phyloP scores from a whole-genome alignment of 2,888 invertebrate species.

The Drosophila mimica region DNA sequence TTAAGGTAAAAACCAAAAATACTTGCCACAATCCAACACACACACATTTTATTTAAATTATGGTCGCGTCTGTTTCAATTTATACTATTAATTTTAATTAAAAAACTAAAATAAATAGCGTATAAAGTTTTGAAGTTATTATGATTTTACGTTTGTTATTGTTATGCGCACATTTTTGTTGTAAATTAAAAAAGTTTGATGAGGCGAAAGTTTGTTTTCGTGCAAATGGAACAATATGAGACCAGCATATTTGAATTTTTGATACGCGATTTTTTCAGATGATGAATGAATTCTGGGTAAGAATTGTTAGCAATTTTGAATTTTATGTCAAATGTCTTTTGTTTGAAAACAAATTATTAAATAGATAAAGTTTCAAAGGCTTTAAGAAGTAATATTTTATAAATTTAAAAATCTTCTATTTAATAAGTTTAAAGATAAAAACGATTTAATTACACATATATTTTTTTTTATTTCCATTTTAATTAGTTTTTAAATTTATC shows the following conservation, averaged over 20 bases:
- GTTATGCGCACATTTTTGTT: conserved; percentile 36
- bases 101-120: conserved; percentile 33
- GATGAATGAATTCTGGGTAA: not conserved
- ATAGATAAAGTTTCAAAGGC: not conserved
- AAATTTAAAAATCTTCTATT: not conserved
- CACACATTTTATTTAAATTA: conserved; percentile 35
- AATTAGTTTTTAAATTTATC: not conserved
- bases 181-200: conserved; percentile 69
- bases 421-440: no score
- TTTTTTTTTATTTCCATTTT: not conserved
- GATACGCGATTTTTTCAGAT: conserved; percentile 34
- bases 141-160: conserved; percentile 60
- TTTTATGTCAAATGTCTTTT: not conserved
- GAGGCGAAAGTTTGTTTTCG: conserved; percentile 44
- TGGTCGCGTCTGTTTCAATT: conserved; percentile 4
- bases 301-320: not conserved
- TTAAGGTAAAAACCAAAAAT: conserved; percentile 19
- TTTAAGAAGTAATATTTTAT: not conserved
- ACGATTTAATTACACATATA: no score
- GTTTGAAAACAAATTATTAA: not conserved
- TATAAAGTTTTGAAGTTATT: conserved; percentile 56
- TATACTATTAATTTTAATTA: conserved; percentile 36
- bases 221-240: conserved; percentile 36
- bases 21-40: not conserved
- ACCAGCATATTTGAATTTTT: conserved; percentile 32